Evolutionary conservation across 2,797 vertebrate species (phyloP).

Genomic region (Tragopan temminckii): DNA sequence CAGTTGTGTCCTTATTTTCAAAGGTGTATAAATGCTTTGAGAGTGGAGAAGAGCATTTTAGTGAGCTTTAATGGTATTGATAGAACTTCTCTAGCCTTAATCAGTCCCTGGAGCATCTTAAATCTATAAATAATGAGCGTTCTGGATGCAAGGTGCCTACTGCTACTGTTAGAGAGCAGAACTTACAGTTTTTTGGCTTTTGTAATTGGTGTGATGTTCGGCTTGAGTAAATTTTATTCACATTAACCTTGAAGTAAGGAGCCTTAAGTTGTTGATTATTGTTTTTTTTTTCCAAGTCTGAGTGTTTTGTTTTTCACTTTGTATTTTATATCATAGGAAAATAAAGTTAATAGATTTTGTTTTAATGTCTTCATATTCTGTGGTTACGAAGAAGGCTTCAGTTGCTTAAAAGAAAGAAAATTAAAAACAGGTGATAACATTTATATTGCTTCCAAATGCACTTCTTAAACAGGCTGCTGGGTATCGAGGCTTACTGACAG

Average conservation of each 20-base stretch:
- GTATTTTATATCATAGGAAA: constrained; percentile 5
- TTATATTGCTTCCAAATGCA: background rate
- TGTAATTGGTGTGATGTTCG: constrained; percentile 49
- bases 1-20: constrained; percentile 6
- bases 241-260: constrained; percentile 60
- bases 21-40: background rate
- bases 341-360: background rate
- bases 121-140: constrained; percentile 65
- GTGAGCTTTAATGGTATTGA: constrained; percentile 50
- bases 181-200: background rate
- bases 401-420: constrained; percentile 1
- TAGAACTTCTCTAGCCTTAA: constrained; percentile 41
- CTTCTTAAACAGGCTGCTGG: background rate
- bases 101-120: constrained; percentile 59
- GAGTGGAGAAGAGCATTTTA: background rate
- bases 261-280: constrained; percentile 10
- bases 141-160: constrained; percentile 23
- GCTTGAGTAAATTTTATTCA: constrained; percentile 50
- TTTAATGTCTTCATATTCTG: background rate
- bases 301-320: constrained; percentile 17
- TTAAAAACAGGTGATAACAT: background rate
- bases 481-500: constrained; percentile 42
- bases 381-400: background rate
- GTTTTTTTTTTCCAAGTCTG: background rate
- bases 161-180: constrained; percentile 29